Evolutionary conservation across 2,888 invertebrate species (phyloP), one percentile per base, ranked within the genome.

Genomic region (Chalcosyrphus nemorum): DNA sequence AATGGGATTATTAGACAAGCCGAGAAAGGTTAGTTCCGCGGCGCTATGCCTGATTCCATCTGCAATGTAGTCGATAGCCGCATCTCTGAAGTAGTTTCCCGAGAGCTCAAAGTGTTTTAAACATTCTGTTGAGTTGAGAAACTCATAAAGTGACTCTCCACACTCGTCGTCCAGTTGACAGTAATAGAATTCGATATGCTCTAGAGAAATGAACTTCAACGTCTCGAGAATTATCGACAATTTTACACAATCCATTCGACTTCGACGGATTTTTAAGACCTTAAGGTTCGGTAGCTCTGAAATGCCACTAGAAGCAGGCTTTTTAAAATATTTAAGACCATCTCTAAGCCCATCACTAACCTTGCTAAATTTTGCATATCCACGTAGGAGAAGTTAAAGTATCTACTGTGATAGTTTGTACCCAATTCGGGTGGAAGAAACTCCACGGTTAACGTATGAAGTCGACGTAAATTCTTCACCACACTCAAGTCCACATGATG

Each of bases 401-500:
- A 89, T 0, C 89, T 87, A 9, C 81, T 86, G 63, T 90, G 89
- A 65, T 88, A 91, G 9, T 88, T 35, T 0, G 86, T 82, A 0
- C 81, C 63, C 76, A 88, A 77, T 7, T 87, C 7, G 0, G 90
- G 90, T 0, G 90, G 89, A 11, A 87, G 87, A 47, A 90, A 90
- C 74, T 90, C 89, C 0, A 91, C 32, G 11, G 77, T 86, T 13
- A 91, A 75, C 1, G 87, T 86, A 2, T 82, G 86, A 11, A 91
- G 59, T 7, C 87, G 77, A 0, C 86, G 74, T 27, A 90, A 88
- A 56, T 86, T 86, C 2, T 88, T 87, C 11, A 91, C 54, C 52
- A 90, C 88, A 11, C 88, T 86, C 2, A 91, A 86, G 50, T 89
- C 87, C 9, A 89, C 87, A 74, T 91, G 90, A 61, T 89, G 89